Evolutionary conservation across 2,113 vertebrate species (phyloP), one percentile per base, ranked within the genome.

Genomic region (Hepsetus odoe): DNA sequence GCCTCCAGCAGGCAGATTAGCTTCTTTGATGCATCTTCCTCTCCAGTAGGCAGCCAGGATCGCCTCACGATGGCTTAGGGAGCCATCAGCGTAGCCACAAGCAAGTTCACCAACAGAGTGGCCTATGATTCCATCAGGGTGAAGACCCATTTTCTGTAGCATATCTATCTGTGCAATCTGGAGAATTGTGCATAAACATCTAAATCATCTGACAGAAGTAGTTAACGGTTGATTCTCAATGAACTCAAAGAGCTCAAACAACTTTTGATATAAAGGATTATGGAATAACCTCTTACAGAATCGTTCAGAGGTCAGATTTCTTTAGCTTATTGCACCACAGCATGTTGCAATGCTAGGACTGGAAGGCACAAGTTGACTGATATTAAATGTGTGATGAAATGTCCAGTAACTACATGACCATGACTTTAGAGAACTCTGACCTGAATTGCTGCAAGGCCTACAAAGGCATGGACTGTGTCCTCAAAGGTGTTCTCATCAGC

Each of bases 71-170:
- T 95, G 97, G 35, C 92, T 95, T 24, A 98, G 85, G 66, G 95
- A 98, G 62, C 93, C 89, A 4, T 99, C 98, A 0, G 96, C 97
- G 0, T 99, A 99, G 76, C 95, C 95, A n/a, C 98, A 99, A 69
- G 96, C 96, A 69, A 99, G 82, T 83, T 99, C 98, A 10, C 98
- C 98, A 40, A 99, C 94, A 0, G 97, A 99, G 86, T 99, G 98
- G 0, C 98, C 98, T 0, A 99, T 55, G 73, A 99, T 98, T 12
- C 98, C 98, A 2, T 97, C 94, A 0, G 98, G 97, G 20, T 85
- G 85, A 76, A 99, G 94, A 44, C 95, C 96, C 86, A 96, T 76
- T 51, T 92, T 88, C 18, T 86, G 92, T 46, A 99, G 89, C 88
- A 99, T 69, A 87, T 99, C 97, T 1, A 99, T 95, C 79, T 97